Conservation (phyloP, 2,888 invertebrate species). For the Eretmocerus hayati region DNA sequence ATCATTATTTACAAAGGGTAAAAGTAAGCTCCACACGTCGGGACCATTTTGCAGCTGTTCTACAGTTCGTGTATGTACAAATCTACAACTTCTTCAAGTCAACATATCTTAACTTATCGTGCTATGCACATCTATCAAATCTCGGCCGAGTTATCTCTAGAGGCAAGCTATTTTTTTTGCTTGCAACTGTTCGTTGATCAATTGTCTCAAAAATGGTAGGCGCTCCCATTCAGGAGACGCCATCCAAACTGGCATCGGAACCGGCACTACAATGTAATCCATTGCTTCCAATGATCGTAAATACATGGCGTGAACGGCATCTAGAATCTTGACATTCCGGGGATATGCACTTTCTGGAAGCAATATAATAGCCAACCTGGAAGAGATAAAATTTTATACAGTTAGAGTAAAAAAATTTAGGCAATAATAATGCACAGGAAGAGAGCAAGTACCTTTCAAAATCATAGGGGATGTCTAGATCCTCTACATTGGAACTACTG, state of each 20-base stretch:
- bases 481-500: neutral
- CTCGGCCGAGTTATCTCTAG: too few species aligned
- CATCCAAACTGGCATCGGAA: constrained; percentile 3
- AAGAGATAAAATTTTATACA: too few species aligned
- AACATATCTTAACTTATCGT: too few species aligned
- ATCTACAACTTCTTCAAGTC: too few species aligned
- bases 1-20: too few species aligned
- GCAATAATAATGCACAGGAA: too few species aligned
- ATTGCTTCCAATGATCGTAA: constrained; percentile 13
- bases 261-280: constrained; percentile 11
- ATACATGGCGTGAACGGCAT: neutral
- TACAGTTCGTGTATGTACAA: too few species aligned
- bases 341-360: neutral
- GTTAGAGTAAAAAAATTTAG: too few species aligned
- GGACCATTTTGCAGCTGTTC: too few species aligned
- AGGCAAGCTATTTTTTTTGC: too few species aligned
- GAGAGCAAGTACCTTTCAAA: constrained; percentile 7
- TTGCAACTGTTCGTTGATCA: neutral
- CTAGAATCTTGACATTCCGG: constrained; percentile 3
- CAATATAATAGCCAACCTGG: constrained; percentile 10
- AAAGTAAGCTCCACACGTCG: too few species aligned
- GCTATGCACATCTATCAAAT: too few species aligned
- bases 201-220: constrained; percentile 7
- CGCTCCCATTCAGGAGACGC: constrained; percentile 5
- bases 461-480: constrained; percentile 9